Base-by-base conservation (phyloP, 2,113 vertebrate genomes). In the Campylorhamphus procurvoides region DNA sequence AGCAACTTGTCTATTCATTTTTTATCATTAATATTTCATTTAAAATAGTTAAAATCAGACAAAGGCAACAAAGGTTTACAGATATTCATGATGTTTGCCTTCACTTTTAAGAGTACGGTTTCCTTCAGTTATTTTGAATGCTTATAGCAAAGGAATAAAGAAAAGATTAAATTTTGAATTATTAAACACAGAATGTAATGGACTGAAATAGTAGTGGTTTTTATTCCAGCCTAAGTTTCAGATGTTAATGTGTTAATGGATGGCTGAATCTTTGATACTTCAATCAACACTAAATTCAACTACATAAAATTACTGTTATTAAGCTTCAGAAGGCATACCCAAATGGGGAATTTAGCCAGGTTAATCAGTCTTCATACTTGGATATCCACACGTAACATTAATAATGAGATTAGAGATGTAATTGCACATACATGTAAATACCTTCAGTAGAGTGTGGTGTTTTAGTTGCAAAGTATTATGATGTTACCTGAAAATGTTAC, bases 11-110 rank as follows among this genome's bases (percentile, higher is more conserved):
- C 28, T 66, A 44, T 56, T 17, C 12, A 18, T 39, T 20, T 77
- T 68, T 90, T 18, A 58, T 7, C 18, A 63, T 92, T 47, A 80
- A 28, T 59, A 5, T n/a, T 47, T 88, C 4, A 2, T 44, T 77
- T 14, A 68, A 76, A 93, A 56, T 18, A 40, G 5, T 66, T 49
- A 66, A 66, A 83, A 67, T 12, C 35, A 25, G 49, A 58, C n/a
- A 84, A 80, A 71, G 5, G 1, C 8, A 94, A 59, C 11, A 78
- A 84, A 50, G 31, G n/a, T 62, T 80, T 63, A 8, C 12, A 82
- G n/a, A 20, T 0, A 6, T 17, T 73, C 66, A 12, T 0, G 1
- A 11, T 52, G 12, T 31, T 80, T 71, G 2, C 42, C 33, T 72
- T 85, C 9, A 24, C 17, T 35, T 55, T 71, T 67, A 37, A 79